Base-by-base conservation (phyloP, 1,140 invertebrate genomes). In the Aphaenogaster rudis region DNA sequence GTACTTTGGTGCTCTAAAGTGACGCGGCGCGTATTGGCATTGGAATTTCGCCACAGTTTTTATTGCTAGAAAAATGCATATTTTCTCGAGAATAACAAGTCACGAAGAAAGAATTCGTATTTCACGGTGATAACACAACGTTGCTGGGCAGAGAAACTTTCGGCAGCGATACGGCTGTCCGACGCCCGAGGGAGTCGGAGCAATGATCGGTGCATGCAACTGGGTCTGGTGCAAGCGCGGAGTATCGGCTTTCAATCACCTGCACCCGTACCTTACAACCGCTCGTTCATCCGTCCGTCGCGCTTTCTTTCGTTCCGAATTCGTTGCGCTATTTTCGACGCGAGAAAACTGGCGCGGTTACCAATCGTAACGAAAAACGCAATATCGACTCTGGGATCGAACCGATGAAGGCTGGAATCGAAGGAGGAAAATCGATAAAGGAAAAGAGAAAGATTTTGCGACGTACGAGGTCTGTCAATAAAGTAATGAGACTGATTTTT, bases 221-320 rank as follows among this genome's bases (percentile, higher is more conserved):
- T 79, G 85, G 63, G 39, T 86, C 74, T 50, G 74, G 61, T 80
- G 45, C 42, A 66, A 86, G 63, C 33, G 13, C n/a, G 8, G 11
- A 79, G 74, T 71, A 78, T 88, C 54, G 52, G 59, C 74, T 88
- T 89, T 89, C 88, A 86, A 89, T 89, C 81, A 86, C 74, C 87
- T 88, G 88, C 87, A 48, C 52, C n/a, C 21, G 57, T 88, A 52
- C 42, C 59, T 61, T 67, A 48, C 15, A 9, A 21, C n/a, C 28
- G n/a, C n/a, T 36, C 54, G 28, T 28, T 28, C 28, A 28, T 28
- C 28, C 28, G 28, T 28, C 28, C 28, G 39, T 45, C 28, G 21
- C 42, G 17, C 17, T 85, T 86, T 86, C 80, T 79, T 79, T 79
- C 57, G 17, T 77, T 59, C 13, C n/a, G 33, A 57, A 63, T 42